phyloP scores from a whole-genome alignment of 2,888 invertebrate species.

The Timema podura region DNA sequence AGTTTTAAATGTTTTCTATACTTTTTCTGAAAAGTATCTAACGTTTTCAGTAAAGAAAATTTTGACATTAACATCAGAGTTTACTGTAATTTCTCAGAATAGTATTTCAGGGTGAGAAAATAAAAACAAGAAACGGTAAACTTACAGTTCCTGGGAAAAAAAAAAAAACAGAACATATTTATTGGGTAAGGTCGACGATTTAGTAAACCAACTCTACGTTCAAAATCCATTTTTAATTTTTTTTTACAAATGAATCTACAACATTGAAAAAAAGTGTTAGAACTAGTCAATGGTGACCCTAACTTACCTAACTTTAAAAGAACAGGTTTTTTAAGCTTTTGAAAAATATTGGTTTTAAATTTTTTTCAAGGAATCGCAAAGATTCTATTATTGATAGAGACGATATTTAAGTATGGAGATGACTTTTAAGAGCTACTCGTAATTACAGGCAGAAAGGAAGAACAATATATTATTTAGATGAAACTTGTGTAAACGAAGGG shows the following conservation, averaged over 20 bases:
- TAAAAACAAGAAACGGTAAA: neutral
- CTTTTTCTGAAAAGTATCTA: neutral
- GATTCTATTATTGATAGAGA: neutral
- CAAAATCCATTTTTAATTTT: neutral
- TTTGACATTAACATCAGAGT: neutral
- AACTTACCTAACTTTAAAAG: neutral
- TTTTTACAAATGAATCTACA: neutral
- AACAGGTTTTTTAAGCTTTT: constrained; percentile 1
- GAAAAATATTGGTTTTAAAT: neutral
- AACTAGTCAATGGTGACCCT: neutral
- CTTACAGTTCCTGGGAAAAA: neutral
- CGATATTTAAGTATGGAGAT: neutral
- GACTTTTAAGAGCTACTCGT: neutral
- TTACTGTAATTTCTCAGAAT: neutral
- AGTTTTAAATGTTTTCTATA: neutral
- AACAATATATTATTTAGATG: constrained; percentile 1
- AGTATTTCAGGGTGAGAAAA: neutral
- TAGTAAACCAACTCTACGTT: neutral
- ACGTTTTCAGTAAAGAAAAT: neutral
- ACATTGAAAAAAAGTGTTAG: constrained; percentile 1
- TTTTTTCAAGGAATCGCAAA: neutral
- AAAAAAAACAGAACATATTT: neutral
- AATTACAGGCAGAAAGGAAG: neutral
- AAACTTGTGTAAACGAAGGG: neutral
- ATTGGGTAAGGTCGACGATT: neutral